Base-by-base conservation (phyloP, 2,113 vertebrate species). In the Pomatorhinus ruficollis region DNA sequence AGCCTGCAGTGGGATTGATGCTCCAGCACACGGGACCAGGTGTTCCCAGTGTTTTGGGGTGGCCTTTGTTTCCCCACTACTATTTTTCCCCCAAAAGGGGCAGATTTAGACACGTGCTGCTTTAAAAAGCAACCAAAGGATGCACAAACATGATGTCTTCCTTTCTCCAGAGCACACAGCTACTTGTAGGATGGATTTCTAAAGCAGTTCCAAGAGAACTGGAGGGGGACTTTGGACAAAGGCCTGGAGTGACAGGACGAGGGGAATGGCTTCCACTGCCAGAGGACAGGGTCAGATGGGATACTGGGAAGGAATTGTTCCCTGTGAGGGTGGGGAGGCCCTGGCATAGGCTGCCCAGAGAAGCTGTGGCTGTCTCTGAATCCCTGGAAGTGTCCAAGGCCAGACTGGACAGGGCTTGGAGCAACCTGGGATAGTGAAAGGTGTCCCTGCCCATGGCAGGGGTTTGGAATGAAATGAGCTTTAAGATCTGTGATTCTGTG, bases 261-360 rank as follows among this genome's bases (percentile, higher is more conserved):
- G 22, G 10, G n/a, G 24, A 56, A 63, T 35, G 24, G 13, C 2
- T 79, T n/a, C n/a, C 56, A 30, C 20, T 40, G 40, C 5, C 23
- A 24, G 6, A 39, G 17, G 19, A 22, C 27, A 60, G 45, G 63
- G 33, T 0, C 0, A 0, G 39, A 17, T 47, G 40, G 56, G 47
- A 47, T 30, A 30, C 0, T 47, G n/a, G 54, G 40, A 40, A n/a
- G 47, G 2, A 61, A 78, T 47, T 45, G 2, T 0, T 61, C 0
- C 0, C 47, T 47, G 2, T 15, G n/a, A 40, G 47, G 4, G 3
- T 11, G 19, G 4, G 0, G 2, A 61, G 10, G 4, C 23, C 10
- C 23, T 61, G 64, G 63, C 54, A 44, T 11, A 61, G 83, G 44
- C 0, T 33, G 18, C 23, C 54, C 74, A 69, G 23, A 53, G 47